Evolutionary conservation across 2,797 vertebrate genomes (phyloP).

Genomic region (Phoebastria nigripes): DNA sequence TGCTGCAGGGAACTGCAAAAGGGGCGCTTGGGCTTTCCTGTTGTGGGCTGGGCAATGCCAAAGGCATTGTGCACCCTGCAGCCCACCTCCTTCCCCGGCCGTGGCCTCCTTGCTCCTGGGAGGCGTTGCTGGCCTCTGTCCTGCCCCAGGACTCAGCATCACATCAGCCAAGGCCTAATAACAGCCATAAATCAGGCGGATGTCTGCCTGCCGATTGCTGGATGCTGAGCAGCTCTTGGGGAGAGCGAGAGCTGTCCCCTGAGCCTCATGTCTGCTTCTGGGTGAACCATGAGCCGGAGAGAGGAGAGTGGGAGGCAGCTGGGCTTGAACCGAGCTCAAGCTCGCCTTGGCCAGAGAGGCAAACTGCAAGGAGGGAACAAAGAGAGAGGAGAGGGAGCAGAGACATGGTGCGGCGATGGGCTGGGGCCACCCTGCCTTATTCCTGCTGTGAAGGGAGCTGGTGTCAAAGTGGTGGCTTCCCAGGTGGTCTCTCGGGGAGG

Average conservation of each 20-base stretch:
- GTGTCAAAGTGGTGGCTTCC: not conserved
- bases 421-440: not conserved
- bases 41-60: not conserved
- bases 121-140: not conserved
- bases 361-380: not conserved
- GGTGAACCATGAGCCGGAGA: not conserved
- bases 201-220: not conserved
- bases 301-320: not conserved
- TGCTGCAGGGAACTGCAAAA: not conserved
- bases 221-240: not conserved
- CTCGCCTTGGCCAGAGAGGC: not conserved
- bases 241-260: not conserved
- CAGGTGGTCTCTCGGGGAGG: not conserved
- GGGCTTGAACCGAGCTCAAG: accelerated
- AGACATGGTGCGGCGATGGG: accelerated
- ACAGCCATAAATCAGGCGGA: not conserved
- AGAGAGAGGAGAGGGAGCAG: not conserved
- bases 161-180: not conserved
- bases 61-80: not conserved
- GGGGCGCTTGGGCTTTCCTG: not conserved
- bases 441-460: not conserved
- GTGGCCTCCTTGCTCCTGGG: not conserved
- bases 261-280: not conserved
- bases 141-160: not conserved
- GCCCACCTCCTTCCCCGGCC: not conserved